Base-by-base conservation (phyloP, 1,140 invertebrate genomes). In the Nylanderia fulva region DNA sequence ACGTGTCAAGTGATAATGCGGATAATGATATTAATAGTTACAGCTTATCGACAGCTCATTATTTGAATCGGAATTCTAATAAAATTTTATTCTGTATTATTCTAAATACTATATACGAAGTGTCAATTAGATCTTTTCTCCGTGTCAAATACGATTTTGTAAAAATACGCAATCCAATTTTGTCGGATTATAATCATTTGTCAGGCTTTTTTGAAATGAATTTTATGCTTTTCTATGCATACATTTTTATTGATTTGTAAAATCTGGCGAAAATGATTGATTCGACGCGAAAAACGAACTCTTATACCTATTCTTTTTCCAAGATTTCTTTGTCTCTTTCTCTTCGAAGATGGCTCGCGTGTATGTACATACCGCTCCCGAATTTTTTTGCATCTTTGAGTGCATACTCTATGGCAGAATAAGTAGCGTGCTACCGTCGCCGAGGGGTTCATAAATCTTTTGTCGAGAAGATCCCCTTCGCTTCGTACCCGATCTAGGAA, bases 401-500 rank as follows among this genome's bases (percentile, higher is more conserved):
- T 89, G 90, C 84, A 82, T 84, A 92, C 91, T 92, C 85, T 72
- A 90, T 88, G 86, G 61, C 85, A 88, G 91, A 89, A 92, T 92
- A 92, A 92, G 91, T 92, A 92, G 91, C 90, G 42, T 72, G 88
- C 87, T 84, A 87, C 88, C 86, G 88, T 90, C 91, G 88, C 75
- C 89, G 88, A 90, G 85, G 88, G 86, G 86, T 92, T 92, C 90
- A 91, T 92, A 92, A 92, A 92, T 91, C 91, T 92, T 92, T 92
- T 92, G 89, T 92, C 85, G 87, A 87, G 87, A 86, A 92, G 89
- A 91, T 89, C 83, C 87, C 85, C 88, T 86, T 63, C 86, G 66
- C 27, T 61, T 36, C 18, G 58, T 74, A 74, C 85, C 86, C 89
- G 91, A 91, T 91, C 86, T 86, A 85, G 83, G 71, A 77, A 88